These are phyloP conservation scores for Drosophila kambysellisi DNA, from an alignment of 2,888 invertebrate species.

Conservation along the genomic window DNA sequence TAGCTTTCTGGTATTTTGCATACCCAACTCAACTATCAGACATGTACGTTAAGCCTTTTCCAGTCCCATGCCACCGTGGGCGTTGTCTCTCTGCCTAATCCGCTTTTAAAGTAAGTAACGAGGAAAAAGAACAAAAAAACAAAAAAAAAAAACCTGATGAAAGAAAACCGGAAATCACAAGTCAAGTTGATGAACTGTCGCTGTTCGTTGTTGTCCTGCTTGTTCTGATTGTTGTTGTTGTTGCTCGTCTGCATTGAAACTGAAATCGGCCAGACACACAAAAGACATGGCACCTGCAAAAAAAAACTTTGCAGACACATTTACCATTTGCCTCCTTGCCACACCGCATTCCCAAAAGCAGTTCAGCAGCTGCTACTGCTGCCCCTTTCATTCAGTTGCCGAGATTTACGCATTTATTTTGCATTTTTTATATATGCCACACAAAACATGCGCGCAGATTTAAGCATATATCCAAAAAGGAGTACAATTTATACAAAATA, in stretches of 20 bases:
- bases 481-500: conserved; percentile 58
- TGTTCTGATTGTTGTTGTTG: conserved; percentile 17
- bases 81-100: conserved; percentile 74
- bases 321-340: conserved; percentile 44
- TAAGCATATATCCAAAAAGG: conserved; percentile 67
- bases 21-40: conserved; percentile 69
- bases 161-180: conserved; percentile 77
- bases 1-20: conserved; percentile 38
- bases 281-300: conserved; percentile 72
- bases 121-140: conserved; percentile 39
- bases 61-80: conserved; percentile 68
- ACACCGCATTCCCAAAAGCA: conserved; percentile 6
- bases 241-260: conserved; percentile 58
- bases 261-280: conserved; percentile 66
- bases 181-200: conserved; percentile 78
- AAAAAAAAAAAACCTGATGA: conserved; percentile 13
- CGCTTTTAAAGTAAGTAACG: conserved; percentile 74
- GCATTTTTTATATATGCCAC: conserved; percentile 74
- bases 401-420: conserved; percentile 82
- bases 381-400: conserved; percentile 46
- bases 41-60: conserved; percentile 70
- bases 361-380: conserved; percentile 25
- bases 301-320: conserved; percentile 77
- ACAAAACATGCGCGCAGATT: conserved; percentile 78
- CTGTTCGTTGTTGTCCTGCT: conserved; percentile 42